phyloP scores from a whole-genome alignment of 1,140 invertebrate species.

The Bombus cullumanus region DNA sequence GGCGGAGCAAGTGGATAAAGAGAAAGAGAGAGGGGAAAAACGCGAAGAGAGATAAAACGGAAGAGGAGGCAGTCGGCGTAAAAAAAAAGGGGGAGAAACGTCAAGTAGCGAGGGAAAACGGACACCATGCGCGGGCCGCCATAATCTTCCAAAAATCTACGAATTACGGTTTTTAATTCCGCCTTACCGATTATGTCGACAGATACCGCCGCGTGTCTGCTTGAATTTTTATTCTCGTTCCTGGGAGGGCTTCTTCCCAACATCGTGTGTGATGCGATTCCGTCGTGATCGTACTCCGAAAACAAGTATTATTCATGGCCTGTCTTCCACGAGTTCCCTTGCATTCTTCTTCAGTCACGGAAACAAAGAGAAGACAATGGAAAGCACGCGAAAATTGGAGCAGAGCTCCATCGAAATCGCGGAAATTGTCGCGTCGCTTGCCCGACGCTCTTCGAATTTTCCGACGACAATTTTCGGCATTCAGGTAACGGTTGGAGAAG shows the following conservation, averaged over 20 bases:
- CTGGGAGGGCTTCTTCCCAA: constrained; percentile 25
- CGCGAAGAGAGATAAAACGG: no score
- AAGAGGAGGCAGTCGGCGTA: background rate
- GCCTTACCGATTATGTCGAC: constrained; percentile 54
- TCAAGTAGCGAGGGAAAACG: background rate
- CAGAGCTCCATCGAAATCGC: constrained; percentile 25
- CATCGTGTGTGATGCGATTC: constrained; percentile 39
- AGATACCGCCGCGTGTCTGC: constrained; percentile 38
- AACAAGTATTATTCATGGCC: constrained; percentile 57
- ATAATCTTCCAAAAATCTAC: constrained; percentile 54
- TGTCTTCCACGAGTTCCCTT: background rate
- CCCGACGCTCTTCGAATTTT: constrained; percentile 17
- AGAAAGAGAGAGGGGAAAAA: background rate
- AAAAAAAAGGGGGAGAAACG: background rate
- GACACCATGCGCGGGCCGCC: background rate
- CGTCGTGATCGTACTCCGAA: constrained; percentile 27
- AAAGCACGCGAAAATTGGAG: background rate
- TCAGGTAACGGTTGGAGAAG: background rate
- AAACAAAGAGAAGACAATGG: constrained; percentile 10
- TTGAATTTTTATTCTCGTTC: constrained; percentile 55
- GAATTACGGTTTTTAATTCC: constrained; percentile 65
- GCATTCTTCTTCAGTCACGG: background rate
- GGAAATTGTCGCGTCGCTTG: constrained; percentile 11
- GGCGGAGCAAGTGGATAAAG: background rate
- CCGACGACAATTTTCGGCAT: constrained; percentile 19